phyloP scores from a whole-genome alignment of 2,797 vertebrate genomes.

The Channallabes apus region DNA sequence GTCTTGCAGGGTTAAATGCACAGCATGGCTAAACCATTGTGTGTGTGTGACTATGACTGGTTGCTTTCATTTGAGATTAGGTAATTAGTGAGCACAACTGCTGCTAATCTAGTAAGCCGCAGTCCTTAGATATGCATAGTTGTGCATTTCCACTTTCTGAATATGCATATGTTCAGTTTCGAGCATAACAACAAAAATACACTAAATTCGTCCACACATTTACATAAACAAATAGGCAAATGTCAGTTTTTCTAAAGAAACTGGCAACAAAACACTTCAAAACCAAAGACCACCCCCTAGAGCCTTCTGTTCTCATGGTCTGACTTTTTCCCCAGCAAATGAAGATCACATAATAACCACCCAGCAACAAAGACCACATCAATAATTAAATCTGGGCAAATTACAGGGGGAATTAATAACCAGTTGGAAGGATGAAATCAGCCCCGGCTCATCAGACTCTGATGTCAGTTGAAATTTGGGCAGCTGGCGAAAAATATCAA shows the following conservation, averaged over 20 bases:
- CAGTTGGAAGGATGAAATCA: conserved; percentile 67
- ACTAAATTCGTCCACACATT: neutral
- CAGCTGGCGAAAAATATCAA: conserved; percentile 52
- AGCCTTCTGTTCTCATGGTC: conserved; percentile 7
- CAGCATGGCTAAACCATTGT: neutral
- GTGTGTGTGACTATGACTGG: conserved; percentile 24
- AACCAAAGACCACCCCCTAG: neutral
- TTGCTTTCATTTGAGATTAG: conserved; percentile 45
- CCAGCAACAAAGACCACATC: conserved; percentile 66
- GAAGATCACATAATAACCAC: conserved; percentile 59
- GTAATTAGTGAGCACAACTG: conserved; percentile 23
- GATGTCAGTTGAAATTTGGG: conserved; percentile 54
- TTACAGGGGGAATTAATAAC: conserved; percentile 65
- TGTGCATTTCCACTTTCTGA: neutral
- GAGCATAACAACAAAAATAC: neutral
- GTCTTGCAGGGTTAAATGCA: conserved; percentile 30
- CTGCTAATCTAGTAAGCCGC: conserved; percentile 10
- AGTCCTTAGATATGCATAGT: neutral
- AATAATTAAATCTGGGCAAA: conserved; percentile 74
- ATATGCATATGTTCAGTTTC: neutral
- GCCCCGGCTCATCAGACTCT: conserved; percentile 61
- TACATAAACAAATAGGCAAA: neutral
- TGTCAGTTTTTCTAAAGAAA: neutral
- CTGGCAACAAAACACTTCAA: conserved; percentile 16
- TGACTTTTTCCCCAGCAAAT: conserved; percentile 40